Percentiles rank a stretch among this genome's conserved stretches.
Conservation (phyloP, 2,797 vertebrate species). For the Helostoma temminkii region DNA sequence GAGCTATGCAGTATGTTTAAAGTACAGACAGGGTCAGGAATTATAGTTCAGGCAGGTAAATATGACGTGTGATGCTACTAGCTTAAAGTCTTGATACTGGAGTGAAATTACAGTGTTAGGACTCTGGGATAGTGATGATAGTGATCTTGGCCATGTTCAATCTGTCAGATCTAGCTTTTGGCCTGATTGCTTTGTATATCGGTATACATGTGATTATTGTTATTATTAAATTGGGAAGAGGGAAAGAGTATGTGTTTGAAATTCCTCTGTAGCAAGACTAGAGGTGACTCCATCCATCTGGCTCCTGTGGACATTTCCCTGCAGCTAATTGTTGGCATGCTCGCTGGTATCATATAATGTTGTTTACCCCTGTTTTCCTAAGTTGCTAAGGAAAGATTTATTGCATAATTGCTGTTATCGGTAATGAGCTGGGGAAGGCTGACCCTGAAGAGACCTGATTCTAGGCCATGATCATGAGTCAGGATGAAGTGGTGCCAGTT, state of each 20-base stretch:
- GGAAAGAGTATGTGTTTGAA: constrained; percentile 35
- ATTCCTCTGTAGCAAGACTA: constrained; percentile 28
- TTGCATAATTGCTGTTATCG: constrained; percentile 74
- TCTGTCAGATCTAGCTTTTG: constrained; percentile 47
- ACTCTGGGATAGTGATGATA: constrained; percentile 46
- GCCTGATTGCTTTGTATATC: constrained; percentile 50
- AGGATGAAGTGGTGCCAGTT: constrained; percentile 63
- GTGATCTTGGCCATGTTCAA: constrained; percentile 51
- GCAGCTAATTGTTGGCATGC: constrained; percentile 61
- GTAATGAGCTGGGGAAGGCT: constrained; percentile 70
- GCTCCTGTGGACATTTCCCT: constrained; percentile 66
- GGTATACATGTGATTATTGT: constrained; percentile 47
- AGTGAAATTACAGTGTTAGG: constrained; percentile 48
- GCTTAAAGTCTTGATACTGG: constrained; percentile 26
- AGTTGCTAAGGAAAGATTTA: constrained; percentile 79
- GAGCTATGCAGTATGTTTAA: constrained; percentile 39
- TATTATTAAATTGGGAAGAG: constrained; percentile 23
- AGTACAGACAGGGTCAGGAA: constrained; percentile 35
- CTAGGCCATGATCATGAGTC: constrained; percentile 66
- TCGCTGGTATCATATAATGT: constrained; percentile 54
- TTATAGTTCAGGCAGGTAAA: constrained; percentile 49
- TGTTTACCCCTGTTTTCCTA: constrained; percentile 74
- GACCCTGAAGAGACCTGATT: constrained; percentile 63
- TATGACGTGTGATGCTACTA: constrained; percentile 29
- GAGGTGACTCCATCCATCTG: constrained; percentile 73